These are phyloP conservation scores for Characodon lateralis DNA, from an alignment of 2,797 vertebrate species.

Conservation along the genomic window DNA sequence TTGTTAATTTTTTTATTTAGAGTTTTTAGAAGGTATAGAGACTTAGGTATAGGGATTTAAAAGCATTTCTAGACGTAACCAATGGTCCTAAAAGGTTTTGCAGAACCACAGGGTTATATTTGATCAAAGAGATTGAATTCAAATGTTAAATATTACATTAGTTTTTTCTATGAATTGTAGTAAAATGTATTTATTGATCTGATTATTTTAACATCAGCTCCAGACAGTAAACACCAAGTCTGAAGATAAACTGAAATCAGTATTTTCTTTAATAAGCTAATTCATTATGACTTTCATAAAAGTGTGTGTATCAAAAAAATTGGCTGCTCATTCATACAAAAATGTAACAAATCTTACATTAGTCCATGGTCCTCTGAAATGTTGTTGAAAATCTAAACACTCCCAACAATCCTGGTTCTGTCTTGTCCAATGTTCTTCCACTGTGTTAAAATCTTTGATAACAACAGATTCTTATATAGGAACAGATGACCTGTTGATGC, in stretches of 20 bases:
- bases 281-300: neutral
- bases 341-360: conserved; percentile 32
- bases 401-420: conserved; percentile 17
- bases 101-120: neutral
- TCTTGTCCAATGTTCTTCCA: conserved; percentile 4
- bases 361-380: conserved; percentile 23
- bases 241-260: neutral
- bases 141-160: neutral
- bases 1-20: neutral
- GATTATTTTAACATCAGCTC: neutral
- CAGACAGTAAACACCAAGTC: neutral
- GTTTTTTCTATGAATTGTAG: neutral
- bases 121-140: neutral
- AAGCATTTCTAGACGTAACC: neutral
- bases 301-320: neutral
- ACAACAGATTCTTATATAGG: conserved; percentile 7
- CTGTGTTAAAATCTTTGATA: neutral
- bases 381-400: conserved; percentile 20
- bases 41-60: neutral
- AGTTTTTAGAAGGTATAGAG: neutral
- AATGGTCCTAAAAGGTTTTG: neutral
- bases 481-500: conserved; percentile 20
- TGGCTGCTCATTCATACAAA: conserved; percentile 5
- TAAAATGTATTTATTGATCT: neutral
- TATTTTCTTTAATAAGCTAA: neutral